A percentile compares a stretch with the other conserved stretches of the same genome.
These are phyloP conservation scores for Ctenoplectra terminalis DNA, from an alignment of 1,140 invertebrate species.

Conservation along the genomic window DNA sequence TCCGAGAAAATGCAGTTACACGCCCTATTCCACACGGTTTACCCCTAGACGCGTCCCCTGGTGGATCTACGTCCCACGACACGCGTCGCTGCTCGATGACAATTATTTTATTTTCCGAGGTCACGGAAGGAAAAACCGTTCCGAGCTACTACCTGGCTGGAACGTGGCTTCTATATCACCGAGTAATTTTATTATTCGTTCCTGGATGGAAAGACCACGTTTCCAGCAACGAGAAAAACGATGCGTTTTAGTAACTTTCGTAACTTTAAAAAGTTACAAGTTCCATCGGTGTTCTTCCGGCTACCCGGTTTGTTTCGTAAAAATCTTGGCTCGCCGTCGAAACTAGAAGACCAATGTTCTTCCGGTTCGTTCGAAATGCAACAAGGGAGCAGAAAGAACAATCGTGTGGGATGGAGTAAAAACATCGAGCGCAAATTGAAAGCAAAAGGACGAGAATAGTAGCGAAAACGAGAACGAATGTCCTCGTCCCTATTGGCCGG, in stretches of 20 bases:
- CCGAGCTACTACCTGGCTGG: too few species aligned
- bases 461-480: slow-evolving; percentile 35
- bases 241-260: background rate
- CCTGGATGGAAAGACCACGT: background rate
- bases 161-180: background rate
- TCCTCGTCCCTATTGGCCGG: slow-evolving; percentile 12
- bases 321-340: background rate
- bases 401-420: slow-evolving; percentile 9
- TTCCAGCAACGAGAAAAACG: background rate
- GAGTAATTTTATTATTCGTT: background rate
- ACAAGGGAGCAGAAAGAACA: background rate
- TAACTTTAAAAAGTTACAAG: too few species aligned
- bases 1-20: slow-evolving; percentile 51
- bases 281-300: background rate
- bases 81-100: slow-evolving; percentile 33
- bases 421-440: slow-evolving; percentile 40
- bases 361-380: background rate
- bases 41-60: slow-evolving; percentile 20
- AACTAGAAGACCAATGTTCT: background rate
- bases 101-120: slow-evolving; percentile 38
- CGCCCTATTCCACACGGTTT: slow-evolving; percentile 52
- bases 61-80: slow-evolving; percentile 9
- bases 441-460: background rate
- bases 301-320: background rate
- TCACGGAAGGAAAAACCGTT: background rate